Evolutionary conservation across 2,113 vertebrate species (phyloP), one percentile per base, ranked within the genome.

Genomic region (Pachycephala philippinensis): DNA sequence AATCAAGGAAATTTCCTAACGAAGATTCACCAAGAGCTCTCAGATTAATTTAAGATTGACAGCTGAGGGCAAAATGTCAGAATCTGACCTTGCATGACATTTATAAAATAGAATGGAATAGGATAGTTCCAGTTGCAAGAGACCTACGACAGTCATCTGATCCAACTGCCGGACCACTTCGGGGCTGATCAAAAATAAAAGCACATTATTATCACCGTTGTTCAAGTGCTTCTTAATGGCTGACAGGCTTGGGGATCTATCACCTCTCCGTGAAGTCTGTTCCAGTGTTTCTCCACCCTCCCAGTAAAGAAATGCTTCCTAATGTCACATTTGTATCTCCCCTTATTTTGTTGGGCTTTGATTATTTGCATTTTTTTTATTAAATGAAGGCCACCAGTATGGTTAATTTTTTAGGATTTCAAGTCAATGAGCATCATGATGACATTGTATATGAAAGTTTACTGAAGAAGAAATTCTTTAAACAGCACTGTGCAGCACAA

Each of bases 51-150:
- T 42, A 52, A 71, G 68, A 86, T 44, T 23, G 57, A 17, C 35
- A 35, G 5, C 3, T 0, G 0, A 7, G 13, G 9, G 2, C 17
- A 79, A 61, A 76, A 30, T 5, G 4, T 72, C 40, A 40, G 50
- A n/a, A 84, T 30, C 5, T 72, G 49, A 56, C 16, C 16, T 80
- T 64, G 27, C 17, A 22, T 30, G 30, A 27, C 15, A 23, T 66
- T 66, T 76, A 39, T 33, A 26, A 37, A 42, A 33, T 7, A 26
- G 6, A 45, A 33, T 57, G 21, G 10, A 40, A 37, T 20, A 37
- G 28, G 50, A 66, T 10, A 72, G 20, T 37, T 81, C 26, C 28
- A 40, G 3, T 19, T 75, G 30, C 23, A 54, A 65, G 21, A 13
- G 23, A 70, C 24, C 19, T 45, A 31, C 6, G 71, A 8, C 1